A percentile compares a stretch with the other conserved stretches of the same genome.
Evolutionary conservation across 2,888 invertebrate genomes (phyloP).

Genomic region (Linnaemya tessellans): DNA sequence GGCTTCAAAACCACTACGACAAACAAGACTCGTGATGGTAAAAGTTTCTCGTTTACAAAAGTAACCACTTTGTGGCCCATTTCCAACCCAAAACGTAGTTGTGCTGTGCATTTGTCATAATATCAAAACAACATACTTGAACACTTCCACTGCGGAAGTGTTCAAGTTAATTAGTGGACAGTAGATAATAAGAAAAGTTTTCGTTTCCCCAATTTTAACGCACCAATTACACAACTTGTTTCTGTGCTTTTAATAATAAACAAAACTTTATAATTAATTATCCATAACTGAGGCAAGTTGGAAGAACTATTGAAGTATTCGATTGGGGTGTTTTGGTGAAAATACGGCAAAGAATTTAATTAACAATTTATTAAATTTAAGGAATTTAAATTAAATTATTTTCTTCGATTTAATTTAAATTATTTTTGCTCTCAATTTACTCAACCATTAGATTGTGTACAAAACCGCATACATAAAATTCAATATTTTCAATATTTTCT

Average conservation of each 20-base stretch:
- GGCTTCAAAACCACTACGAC: not conserved
- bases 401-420: constrained; percentile 36
- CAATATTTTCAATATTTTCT: constrained; percentile 47
- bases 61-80: constrained; percentile 58
- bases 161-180: constrained; percentile 63
- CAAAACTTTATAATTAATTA: constrained; percentile 52
- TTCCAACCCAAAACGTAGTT: constrained; percentile 37
- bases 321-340: not conserved
- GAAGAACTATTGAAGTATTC: not conserved
- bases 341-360: not conserved
- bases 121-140: not conserved
- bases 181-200: constrained; percentile 59
- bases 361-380: not conserved
- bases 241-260: constrained; percentile 24
- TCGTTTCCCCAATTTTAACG: constrained; percentile 11
- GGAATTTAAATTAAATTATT: constrained; percentile 3
- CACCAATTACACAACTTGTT: constrained; percentile 45
- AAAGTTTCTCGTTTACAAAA: constrained; percentile 65
- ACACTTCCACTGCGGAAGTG: constrained; percentile 3
- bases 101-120: not conserved
- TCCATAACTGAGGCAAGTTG: not conserved
- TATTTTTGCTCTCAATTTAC: constrained; percentile 39
- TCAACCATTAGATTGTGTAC: constrained; percentile 54
- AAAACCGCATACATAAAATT: constrained; percentile 62
- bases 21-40: constrained; percentile 44